A percentile compares a stretch with the other conserved stretches of the same genome.
Conservation (phyloP, 2,888 invertebrate genomes). For the Oligia fasciuncula region DNA sequence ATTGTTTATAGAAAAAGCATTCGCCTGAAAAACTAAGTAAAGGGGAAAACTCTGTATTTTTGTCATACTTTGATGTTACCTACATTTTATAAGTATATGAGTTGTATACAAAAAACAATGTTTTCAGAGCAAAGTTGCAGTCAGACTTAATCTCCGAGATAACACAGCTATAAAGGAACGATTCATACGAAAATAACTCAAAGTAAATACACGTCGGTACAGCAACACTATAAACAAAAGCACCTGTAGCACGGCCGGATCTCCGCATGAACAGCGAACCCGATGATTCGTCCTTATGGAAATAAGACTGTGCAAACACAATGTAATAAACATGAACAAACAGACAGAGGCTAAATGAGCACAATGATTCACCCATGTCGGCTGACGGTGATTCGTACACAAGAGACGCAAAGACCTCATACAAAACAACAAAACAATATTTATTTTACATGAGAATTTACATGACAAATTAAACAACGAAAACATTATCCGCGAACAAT, state of each 20-base stretch:
- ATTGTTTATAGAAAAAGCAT: slow-evolving; percentile 52
- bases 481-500: slow-evolving; percentile 55
- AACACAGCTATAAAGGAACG: slow-evolving; percentile 30
- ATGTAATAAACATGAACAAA: slow-evolving; percentile 75
- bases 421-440: slow-evolving; percentile 60
- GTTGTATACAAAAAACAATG: slow-evolving; percentile 38
- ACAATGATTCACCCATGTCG: slow-evolving; percentile 74
- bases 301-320: slow-evolving; percentile 71
- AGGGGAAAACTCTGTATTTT: slow-evolving; percentile 31
- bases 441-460: slow-evolving; percentile 54
- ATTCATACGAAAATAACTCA: slow-evolving; percentile 45
- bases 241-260: slow-evolving; percentile 51
- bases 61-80: slow-evolving; percentile 19
- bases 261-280: slow-evolving; percentile 60
- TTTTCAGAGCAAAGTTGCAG: slow-evolving; percentile 30
- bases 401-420: slow-evolving; percentile 39
- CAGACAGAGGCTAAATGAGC: slow-evolving; percentile 74
- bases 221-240: slow-evolving; percentile 44
- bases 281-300: slow-evolving; percentile 72
- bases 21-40: slow-evolving; percentile 39
- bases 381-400: slow-evolving; percentile 50
- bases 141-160: slow-evolving; percentile 35
- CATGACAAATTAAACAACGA: slow-evolving; percentile 59
- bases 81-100: slow-evolving; percentile 4
- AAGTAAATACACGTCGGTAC: slow-evolving; percentile 40